Conservation (phyloP, 92 coral and sea anemone genomes). For the Heteractis magnifica region DNA sequence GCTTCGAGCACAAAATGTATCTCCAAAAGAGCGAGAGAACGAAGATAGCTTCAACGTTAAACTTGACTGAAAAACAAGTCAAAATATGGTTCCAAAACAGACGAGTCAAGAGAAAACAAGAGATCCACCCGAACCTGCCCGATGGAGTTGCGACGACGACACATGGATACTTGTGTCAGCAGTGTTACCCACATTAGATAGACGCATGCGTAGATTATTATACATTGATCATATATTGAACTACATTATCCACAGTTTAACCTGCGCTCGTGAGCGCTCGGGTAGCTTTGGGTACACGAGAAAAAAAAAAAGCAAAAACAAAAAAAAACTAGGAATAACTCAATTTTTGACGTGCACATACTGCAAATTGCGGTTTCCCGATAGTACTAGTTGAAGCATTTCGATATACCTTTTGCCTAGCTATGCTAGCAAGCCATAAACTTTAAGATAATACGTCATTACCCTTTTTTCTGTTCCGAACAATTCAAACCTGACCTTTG, state of each 20-base stretch:
- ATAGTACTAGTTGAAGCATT: too few relatives aligned
- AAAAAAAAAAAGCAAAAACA: too few relatives aligned
- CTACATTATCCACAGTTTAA: not conserved
- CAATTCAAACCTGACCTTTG: too few relatives aligned
- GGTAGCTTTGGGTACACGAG: not conserved
- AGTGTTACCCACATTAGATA: slow-evolving; percentile 35
- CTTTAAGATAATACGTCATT: too few relatives aligned
- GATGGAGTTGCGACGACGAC: slow-evolving; percentile 29
- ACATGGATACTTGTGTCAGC: slow-evolving; percentile 38
- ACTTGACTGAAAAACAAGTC: slow-evolving; percentile 36
- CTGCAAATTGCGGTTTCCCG: too few relatives aligned
- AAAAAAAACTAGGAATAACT: too few relatives aligned
- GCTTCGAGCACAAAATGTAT: slow-evolving; percentile 24
- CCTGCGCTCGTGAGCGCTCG: not conserved
- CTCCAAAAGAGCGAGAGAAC: slow-evolving; percentile 35
- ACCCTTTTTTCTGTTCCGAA: too few relatives aligned
- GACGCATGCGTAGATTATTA: not conserved
- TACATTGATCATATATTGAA: not conserved
- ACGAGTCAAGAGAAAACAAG: slow-evolving; percentile 30
- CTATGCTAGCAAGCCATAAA: too few relatives aligned
- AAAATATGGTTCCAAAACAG: slow-evolving; percentile 50
- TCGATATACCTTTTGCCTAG: too few relatives aligned
- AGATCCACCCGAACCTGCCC: slow-evolving; percentile 22
- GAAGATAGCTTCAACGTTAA: slow-evolving; percentile 19
- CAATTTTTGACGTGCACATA: too few relatives aligned